phyloP scores from a whole-genome alignment of 2,113 vertebrate species.

The Thomomys bottae region DNA sequence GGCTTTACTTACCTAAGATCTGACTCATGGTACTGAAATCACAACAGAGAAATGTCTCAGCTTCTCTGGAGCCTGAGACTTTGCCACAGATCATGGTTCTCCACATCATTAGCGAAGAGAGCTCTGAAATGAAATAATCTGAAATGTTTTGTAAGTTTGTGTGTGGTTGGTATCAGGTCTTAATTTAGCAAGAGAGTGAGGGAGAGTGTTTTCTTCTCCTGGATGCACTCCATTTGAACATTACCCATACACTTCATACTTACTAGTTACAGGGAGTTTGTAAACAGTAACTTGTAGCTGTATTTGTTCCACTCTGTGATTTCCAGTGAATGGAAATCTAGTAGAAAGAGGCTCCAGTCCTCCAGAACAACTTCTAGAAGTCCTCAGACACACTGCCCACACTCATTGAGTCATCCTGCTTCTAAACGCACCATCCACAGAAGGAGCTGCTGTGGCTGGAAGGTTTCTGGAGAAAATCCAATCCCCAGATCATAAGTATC shows the following conservation, averaged over 20 bases:
- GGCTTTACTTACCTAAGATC: background rate
- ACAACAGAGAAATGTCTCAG: background rate
- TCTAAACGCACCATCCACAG: background rate
- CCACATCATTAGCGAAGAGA: background rate
- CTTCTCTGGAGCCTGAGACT: background rate
- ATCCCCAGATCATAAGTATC: background rate
- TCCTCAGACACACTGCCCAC: background rate
- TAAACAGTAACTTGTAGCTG: background rate
- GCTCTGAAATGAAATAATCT: background rate
- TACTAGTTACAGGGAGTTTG: background rate
- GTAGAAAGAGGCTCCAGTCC: background rate
- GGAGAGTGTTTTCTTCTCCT: background rate
- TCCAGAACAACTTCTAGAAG: background rate
- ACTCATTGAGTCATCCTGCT: background rate
- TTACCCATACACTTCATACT: background rate
- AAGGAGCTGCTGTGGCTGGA: background rate
- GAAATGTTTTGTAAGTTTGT: no score
- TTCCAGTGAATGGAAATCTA: background rate
- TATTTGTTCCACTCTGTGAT: background rate
- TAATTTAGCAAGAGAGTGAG: background rate
- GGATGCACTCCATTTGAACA: background rate
- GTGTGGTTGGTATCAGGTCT: background rate
- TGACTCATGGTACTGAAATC: background rate
- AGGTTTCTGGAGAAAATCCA: background rate
- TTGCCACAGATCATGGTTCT: background rate